Evolutionary conservation across 35 echinoderm and acorn worm species (phyloP).

Genomic region (Amphiura filiformis): DNA sequence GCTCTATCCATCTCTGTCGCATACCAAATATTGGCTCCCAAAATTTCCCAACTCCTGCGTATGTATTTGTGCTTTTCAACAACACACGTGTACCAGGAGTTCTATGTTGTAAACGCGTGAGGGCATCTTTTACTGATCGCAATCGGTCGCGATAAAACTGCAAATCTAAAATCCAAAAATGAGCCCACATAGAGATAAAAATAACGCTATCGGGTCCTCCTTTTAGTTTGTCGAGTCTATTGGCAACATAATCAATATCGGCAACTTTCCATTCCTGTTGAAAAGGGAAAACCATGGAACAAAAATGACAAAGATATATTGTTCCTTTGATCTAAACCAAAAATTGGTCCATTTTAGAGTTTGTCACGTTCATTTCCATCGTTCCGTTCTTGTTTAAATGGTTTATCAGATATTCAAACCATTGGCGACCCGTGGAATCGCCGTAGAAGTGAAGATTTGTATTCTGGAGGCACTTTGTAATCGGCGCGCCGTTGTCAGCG

Average conservation of each 20-base stretch:
- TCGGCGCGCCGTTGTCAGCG: not conserved
- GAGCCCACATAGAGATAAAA: conserved; percentile 32
- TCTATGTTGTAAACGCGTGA: not conserved
- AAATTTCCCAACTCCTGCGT: not conserved
- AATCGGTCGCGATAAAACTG: conserved; percentile 15
- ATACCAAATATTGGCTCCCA: conserved; percentile 13
- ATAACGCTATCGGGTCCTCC: conserved; percentile 14
- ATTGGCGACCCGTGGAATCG: conserved; percentile 38
- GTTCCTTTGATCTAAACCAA: not conserved
- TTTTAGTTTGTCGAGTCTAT: conserved; percentile 18
- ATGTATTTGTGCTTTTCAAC: conserved; percentile 32
- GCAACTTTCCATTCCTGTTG: not conserved
- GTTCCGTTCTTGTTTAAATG: not conserved
- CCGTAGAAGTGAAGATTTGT: conserved; percentile 20
- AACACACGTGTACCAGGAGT: not conserved
- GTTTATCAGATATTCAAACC: conserved; percentile 32
- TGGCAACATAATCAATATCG: conserved; percentile 12
- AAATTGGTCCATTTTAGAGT: not conserved
- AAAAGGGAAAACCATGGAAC: conserved; percentile 24
- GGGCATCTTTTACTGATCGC: not conserved
- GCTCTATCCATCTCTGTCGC: conserved; percentile 27
- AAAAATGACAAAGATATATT: conserved; percentile 21
- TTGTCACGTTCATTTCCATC: not conserved
- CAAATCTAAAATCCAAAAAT: conserved; percentile 17
- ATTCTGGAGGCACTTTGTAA: conserved; percentile 2